These are phyloP conservation scores for Cylindroiulus punctatus DNA, from an alignment of 2,888 invertebrate species.

Conservation along the genomic window DNA sequence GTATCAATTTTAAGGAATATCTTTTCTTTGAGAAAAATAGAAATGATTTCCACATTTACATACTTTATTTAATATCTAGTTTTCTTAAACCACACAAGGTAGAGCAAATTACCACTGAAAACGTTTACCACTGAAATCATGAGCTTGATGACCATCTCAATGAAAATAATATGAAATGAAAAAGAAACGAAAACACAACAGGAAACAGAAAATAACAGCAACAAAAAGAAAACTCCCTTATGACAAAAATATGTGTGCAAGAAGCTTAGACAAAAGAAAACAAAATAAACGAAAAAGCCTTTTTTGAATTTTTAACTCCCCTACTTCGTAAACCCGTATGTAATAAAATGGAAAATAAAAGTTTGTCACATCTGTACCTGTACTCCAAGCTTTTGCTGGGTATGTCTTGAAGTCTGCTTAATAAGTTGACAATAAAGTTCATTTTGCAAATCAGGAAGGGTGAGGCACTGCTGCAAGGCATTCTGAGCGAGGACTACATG, in stretches of 20 bases:
- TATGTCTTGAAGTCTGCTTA: slow-evolving; percentile 90
- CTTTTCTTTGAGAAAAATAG: too few relatives aligned
- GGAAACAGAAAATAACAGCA: not conserved
- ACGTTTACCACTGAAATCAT: too few relatives aligned
- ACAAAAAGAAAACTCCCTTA: not conserved
- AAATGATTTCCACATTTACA: too few relatives aligned
- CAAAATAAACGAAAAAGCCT: slow-evolving; percentile 27
- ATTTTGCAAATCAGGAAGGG: slow-evolving; percentile 88
- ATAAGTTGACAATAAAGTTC: slow-evolving; percentile 92
- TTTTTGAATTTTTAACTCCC: slow-evolving; percentile 51
- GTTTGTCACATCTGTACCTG: slow-evolving; percentile 73
- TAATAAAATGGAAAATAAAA: not conserved
- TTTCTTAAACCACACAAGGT: too few relatives aligned
- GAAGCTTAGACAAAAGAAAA: not conserved
- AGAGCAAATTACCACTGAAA: too few relatives aligned
- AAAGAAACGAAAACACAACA: not conserved
- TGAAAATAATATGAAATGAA: not conserved
- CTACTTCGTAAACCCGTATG: slow-evolving; percentile 27
- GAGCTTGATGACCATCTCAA: not conserved
- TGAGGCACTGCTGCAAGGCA: slow-evolving; percentile 90
- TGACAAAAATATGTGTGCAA: not conserved
- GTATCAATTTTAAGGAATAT: too few relatives aligned
- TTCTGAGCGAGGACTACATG: slow-evolving; percentile 97
- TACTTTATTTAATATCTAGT: too few relatives aligned
- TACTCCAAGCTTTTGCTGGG: slow-evolving; percentile 81